Evolutionary conservation across 53 echinoderm and acorn worm genomes (phyloP), one percentile per base, ranked within the genome.

Genomic region (Paelopatides confundens): DNA sequence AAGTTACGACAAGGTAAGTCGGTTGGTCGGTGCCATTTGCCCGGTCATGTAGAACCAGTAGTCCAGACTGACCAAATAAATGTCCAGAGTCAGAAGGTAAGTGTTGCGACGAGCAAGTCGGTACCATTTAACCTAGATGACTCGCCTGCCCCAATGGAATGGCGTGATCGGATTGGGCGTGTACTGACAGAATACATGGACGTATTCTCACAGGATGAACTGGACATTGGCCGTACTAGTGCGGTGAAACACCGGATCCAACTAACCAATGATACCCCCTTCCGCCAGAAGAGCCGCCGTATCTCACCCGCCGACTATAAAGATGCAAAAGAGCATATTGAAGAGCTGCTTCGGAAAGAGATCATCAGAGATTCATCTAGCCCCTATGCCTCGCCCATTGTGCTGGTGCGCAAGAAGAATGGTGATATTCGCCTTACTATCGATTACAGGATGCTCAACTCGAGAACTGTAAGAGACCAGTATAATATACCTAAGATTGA

Each of bases 381-480:
- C 58, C 90, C 53, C 3, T 93, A 87, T 52, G 87, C 87, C 14
- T 90, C 90, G 13, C 76, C 90, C 0, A 93, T 93, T 17, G 90
- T 90, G 10, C 87, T 93, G 18, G 88, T 90, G 40, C 85, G 87
- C 0, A 93, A 93, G 76, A 93, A 84, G 85, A 90, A 93, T 63
- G 87, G 87, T 39, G 87, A 85, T 18, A 14, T 90, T 0, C 84
- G 90, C 0, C 85, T 93, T 2, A 86, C 87, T 23, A 76, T 93
- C 2, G 93, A 93, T 39, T 93, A 93, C 70, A 46, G 90, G 14
- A 49, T 82, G 18, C 70, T 93, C 0, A 93, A 90, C 35, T 31
- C 76, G 3, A 35, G 85, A n/a, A 93, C 93, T 7, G 62, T 90
- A 10, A 76, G 63, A 11, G 90, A 93, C 35, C 87, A 90, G 67